Base-by-base conservation (phyloP, 2,888 invertebrate genomes). In the Aelia acuminata region DNA sequence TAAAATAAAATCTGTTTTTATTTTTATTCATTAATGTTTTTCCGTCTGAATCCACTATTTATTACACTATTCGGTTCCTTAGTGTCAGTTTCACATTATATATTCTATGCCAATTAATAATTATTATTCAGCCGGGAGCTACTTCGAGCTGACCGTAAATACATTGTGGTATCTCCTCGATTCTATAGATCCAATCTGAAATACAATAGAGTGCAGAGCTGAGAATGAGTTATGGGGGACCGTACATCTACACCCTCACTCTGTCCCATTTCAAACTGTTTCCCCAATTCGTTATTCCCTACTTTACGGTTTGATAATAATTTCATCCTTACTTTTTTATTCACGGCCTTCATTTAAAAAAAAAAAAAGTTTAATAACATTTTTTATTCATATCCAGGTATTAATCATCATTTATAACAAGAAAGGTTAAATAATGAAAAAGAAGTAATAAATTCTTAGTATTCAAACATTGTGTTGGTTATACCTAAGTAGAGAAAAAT, bases 191-290 rank as follows among this genome's bases (percentile, higher is more conserved):
- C 63, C 63, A 70, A 70, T 70, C 35, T 70, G 63, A 35, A 70
- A 70, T 35, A 70, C 63, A 70, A 70, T 70, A 7, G 63, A 70
- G 63, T 70, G 63, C 1, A 35, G 63, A 70, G 63, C 63, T 70
- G 63, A 20, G 63, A 35, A 70, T 70, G 63, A 70, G 63, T 70
- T 35, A 70, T 35, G 63, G 35, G 18, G 7, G 31, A 35, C 31
- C 20, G 35, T 70, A 35, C 35, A 70, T 70, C 63, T 70, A 13
- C 57, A 5, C n/a, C 26, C 63, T 18, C 63, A 18, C 35, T 10
- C 0, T 7, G 15, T 0, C 2, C 63, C 2, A 4, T 35, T 70
- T 70, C 63, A 70, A 70, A 70, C 63, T 70, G 31, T 70, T 70
- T 70, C 63, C 31, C 31, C 31, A 35, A 31, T 70, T 35, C 35